Conservation (phyloP, 2,888 invertebrate species). For the Zeuzera pyrina region DNA sequence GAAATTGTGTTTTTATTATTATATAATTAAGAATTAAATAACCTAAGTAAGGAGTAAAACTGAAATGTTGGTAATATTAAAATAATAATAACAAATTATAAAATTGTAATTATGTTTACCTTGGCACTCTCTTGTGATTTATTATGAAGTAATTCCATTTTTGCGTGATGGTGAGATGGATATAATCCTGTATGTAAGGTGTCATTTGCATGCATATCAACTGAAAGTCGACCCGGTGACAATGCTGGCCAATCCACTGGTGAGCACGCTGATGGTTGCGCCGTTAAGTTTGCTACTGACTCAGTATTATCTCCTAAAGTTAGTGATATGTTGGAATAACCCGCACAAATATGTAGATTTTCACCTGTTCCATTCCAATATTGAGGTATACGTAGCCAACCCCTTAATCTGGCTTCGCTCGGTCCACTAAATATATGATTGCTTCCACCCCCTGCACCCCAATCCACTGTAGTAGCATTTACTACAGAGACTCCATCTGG, state of each 20-base stretch:
- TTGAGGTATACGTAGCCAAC: conserved; percentile 86
- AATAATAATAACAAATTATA: too few species aligned
- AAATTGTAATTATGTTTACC: conserved; percentile 46
- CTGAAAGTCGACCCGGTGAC: conserved; percentile 75
- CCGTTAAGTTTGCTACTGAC: conserved; percentile 76
- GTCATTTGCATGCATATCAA: conserved; percentile 79
- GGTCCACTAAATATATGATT: conserved; percentile 78
- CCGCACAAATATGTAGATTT: conserved; percentile 83
- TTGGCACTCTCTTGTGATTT: conserved; percentile 82
- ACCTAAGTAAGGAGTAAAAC: background rate
- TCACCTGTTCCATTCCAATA: conserved; percentile 80
- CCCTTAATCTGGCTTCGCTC: conserved; percentile 84
- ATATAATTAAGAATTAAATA: background rate
- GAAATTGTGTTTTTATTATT: conserved; percentile 13
- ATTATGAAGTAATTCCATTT: conserved; percentile 87
- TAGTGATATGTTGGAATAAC: conserved; percentile 81
- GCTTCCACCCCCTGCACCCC: conserved; percentile 80
- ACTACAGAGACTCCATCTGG: conserved; percentile 92
- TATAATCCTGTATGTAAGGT: conserved; percentile 71
- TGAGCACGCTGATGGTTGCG: conserved; percentile 80
- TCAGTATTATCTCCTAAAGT: conserved; percentile 62
- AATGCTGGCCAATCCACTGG: conserved; percentile 78
- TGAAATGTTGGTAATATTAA: conserved; percentile 1
- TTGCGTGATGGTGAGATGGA: conserved; percentile 80
- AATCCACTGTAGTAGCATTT: conserved; percentile 87